These are phyloP conservation scores for Zoanthus sociatus DNA, from an alignment of 92 coral and sea anemone species.

Conservation along the genomic window DNA sequence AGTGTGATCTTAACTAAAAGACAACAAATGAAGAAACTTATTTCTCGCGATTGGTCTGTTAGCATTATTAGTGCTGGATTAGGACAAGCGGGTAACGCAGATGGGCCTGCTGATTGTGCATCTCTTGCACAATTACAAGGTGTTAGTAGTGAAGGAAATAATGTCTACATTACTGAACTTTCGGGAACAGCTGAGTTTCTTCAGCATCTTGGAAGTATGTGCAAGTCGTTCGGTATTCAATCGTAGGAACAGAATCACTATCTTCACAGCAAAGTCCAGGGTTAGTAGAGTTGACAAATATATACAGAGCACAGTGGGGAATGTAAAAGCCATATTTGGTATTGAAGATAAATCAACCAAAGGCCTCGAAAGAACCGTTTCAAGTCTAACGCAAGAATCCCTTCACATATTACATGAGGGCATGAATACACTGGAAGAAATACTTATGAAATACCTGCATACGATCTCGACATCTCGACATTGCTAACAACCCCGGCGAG, in stretches of 20 bases:
- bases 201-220: too few relatives aligned
- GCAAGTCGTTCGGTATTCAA: too few relatives aligned
- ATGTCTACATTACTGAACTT: too few relatives aligned
- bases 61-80: too few relatives aligned
- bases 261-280: constrained; percentile 4
- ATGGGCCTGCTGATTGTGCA: too few relatives aligned
- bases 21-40: too few relatives aligned
- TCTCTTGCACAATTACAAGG: too few relatives aligned
- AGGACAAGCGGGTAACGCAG: too few relatives aligned
- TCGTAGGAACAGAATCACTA: neutral
- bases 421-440: constrained; percentile 32
- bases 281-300: neutral
- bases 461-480: constrained; percentile 37
- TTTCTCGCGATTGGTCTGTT: too few relatives aligned
- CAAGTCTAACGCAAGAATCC: constrained; percentile 29
- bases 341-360: constrained; percentile 43
- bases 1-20: neutral
- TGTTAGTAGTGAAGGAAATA: too few relatives aligned
- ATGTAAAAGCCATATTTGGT: constrained; percentile 43
- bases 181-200: too few relatives aligned
- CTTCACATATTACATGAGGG: constrained; percentile 28
- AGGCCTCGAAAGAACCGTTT: constrained; percentile 45
- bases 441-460: neutral
- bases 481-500: neutral
- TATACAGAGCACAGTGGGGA: constrained; percentile 48